Evolutionary conservation across 2,888 invertebrate genomes (phyloP), one percentile per base, ranked within the genome.

Genomic region (Scaptodrosophila latifasciaeformis): DNA sequence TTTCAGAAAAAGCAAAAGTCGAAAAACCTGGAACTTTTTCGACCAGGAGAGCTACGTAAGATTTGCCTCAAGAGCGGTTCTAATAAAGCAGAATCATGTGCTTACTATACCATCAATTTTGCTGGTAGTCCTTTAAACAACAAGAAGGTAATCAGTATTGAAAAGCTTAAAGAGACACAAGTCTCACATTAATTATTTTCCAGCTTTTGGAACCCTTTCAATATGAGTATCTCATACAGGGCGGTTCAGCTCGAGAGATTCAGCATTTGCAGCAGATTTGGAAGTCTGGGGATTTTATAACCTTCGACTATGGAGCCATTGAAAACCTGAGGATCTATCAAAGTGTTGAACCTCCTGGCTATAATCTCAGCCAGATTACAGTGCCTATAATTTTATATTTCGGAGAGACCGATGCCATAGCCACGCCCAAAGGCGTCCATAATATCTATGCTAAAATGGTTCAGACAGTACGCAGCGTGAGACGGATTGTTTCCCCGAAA

Each of bases 261-360:
- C 62, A 67, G 1, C 85, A 84, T 19, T 53, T 82, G 48, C 72
- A 80, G 2, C 84, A 84, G 59, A 65, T 84, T 2, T 78, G 81
- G 70, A 68, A 75, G 43, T 84, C 85, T 2, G 84, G 85, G 0
- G 84, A 84, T 49, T 84, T 84, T 42, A 82, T 80, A 4, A 67
- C 80, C 24, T 84, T 64, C 12, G 85, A 84, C 37, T 82, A 68
- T 54, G 84, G 81, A 2, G 60, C 76, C 2, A 59, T 71, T 0
- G 75, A 77, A 5, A 84, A 84, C 54, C 27, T 66, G 17, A 45
- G 67, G 2, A 9, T 63, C 3, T 85, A 84, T 52, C 70, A 74
- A 0, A 44, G 59, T 0, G 63, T 78, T 2, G 81, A 82, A 27
- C 78, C 84, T 0, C 39, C 64, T 0, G 62, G 37, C 5, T 84